These are phyloP conservation scores for Anabacerthia variegaticeps DNA, from an alignment of 2,797 vertebrate genomes.

Conservation along the genomic window DNA sequence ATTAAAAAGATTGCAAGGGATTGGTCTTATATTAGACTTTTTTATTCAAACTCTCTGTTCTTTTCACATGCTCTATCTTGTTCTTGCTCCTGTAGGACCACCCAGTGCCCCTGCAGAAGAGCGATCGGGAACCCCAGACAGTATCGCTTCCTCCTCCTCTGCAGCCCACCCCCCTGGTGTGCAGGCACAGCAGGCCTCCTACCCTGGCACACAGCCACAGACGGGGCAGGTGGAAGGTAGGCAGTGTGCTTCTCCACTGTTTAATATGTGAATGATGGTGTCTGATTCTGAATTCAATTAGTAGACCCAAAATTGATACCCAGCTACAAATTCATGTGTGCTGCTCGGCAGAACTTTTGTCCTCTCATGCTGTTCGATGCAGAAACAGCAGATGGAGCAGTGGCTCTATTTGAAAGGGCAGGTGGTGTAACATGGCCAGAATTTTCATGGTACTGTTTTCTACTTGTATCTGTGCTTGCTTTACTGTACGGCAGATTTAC, in stretches of 20 bases:
- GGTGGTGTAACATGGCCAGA: not conserved
- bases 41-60: not conserved
- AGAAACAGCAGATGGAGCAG: slow-evolving; percentile 68
- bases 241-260: not conserved
- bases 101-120: slow-evolving; percentile 89
- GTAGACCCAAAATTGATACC: not conserved
- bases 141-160: slow-evolving; percentile 95
- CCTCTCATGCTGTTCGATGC: not conserved
- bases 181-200: slow-evolving; percentile 87
- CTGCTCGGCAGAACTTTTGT: not conserved
- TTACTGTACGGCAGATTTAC: not conserved
- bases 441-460: not conserved
- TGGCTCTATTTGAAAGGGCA: not conserved
- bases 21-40: not conserved
- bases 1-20: not conserved
- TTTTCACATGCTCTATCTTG: not conserved
- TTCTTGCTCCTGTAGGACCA: slow-evolving; percentile 73
- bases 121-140: slow-evolving; percentile 95
- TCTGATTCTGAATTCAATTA: not conserved
- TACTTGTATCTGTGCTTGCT: not conserved
- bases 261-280: not conserved
- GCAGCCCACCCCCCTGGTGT: slow-evolving; percentile 88
- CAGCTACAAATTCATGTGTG: not conserved
- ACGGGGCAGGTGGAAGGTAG: slow-evolving; percentile 92
- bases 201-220: slow-evolving; percentile 87